These are phyloP conservation scores for Hozukius guyotensis DNA, from an alignment of 2,797 vertebrate genomes.

Conservation along the genomic window DNA sequence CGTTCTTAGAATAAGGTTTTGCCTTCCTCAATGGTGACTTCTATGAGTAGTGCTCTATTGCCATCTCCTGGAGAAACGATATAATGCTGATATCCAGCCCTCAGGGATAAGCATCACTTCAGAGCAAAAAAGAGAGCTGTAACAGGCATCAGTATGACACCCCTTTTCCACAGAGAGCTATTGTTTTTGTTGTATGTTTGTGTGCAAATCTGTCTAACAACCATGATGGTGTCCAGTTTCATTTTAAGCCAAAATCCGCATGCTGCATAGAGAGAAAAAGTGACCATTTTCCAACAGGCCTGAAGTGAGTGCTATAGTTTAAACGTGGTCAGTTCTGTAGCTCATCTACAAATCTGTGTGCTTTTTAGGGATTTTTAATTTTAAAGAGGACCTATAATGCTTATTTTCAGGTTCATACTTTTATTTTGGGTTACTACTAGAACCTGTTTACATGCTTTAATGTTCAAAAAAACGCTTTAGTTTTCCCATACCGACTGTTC, in stretches of 20 bases:
- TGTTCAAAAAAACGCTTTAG: no score
- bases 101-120: not conserved
- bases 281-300: not conserved
- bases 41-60: slow-evolving; percentile 50
- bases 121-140: not conserved
- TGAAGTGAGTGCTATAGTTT: not conserved
- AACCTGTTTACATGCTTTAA: no score
- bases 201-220: not conserved
- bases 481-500: no score
- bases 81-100: slow-evolving; percentile 18
- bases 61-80: slow-evolving; percentile 72
- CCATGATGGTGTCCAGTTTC: not conserved
- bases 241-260: not conserved
- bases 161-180: not conserved
- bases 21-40: not conserved
- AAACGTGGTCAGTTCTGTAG: not conserved
- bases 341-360: not conserved
- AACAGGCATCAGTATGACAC: not conserved
- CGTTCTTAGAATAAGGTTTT: not conserved
- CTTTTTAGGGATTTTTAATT: not conserved
- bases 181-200: not conserved
- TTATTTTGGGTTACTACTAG: no score
- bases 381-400: no score
- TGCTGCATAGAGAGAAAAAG: not conserved
- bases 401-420: no score